Conservation (phyloP, 2,888 invertebrate genomes). For the Polylopha cassiicola region DNA sequence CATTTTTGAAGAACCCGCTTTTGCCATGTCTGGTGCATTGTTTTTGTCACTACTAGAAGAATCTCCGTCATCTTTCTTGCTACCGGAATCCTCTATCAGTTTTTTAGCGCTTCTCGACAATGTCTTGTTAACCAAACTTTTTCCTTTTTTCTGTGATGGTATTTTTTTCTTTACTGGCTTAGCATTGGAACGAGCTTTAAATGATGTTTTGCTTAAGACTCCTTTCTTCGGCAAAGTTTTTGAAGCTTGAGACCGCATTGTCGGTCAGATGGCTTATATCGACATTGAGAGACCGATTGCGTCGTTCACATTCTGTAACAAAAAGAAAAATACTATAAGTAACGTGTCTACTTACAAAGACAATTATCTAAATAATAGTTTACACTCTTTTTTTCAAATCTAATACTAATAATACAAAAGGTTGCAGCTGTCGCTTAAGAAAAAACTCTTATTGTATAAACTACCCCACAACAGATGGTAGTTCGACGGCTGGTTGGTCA, state of each 20-base stretch:
- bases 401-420: conserved; percentile 28
- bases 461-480: conserved; percentile 45
- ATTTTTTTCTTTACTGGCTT: conserved; percentile 56
- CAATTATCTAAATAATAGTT: too few species aligned
- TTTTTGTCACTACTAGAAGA: conserved; percentile 39
- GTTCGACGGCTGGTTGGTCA: too few species aligned
- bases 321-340: conserved; percentile 30
- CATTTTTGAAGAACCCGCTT: conserved; percentile 45
- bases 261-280: conserved; percentile 54
- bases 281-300: conserved; percentile 56
- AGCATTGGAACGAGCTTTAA: conserved; percentile 43
- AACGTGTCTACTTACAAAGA: too few species aligned
- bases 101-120: conserved; percentile 51
- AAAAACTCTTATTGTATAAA: conserved; percentile 44
- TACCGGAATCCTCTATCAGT: conserved; percentile 45
- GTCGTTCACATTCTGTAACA: conserved; percentile 68
- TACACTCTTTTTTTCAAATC: too few species aligned
- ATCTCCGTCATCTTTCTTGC: conserved; percentile 44
- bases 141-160: conserved; percentile 51
- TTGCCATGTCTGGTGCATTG: conserved; percentile 40
- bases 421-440: conserved; percentile 38
- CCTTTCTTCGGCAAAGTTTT: conserved; percentile 70
- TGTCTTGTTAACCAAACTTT: conserved; percentile 50
- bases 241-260: conserved; percentile 71
- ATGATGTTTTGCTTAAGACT: conserved; percentile 55